Percentiles rank a stretch among this genome's conserved stretches.
phyloP scores from a whole-genome alignment of 2,888 invertebrate genomes.

The Cinara cedri region DNA sequence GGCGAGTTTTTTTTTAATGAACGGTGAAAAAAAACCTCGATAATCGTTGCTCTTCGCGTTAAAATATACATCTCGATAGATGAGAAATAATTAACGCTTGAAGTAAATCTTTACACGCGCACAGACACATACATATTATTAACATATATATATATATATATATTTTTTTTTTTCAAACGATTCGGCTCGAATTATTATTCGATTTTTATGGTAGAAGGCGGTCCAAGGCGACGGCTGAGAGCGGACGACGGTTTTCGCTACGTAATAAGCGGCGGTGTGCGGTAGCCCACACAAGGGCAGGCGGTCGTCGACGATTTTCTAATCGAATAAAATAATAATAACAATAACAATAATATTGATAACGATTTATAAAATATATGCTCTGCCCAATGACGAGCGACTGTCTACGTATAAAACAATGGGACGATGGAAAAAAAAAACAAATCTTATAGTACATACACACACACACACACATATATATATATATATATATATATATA shows the following conservation, averaged over 20 bases:
- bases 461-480: too few relatives aligned
- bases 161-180: background rate
- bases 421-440: background rate
- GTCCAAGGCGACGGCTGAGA: conserved; percentile 30
- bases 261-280: background rate
- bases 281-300: background rate
- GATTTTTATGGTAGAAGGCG: background rate
- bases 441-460: background rate
- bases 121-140: too few relatives aligned
- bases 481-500: background rate
- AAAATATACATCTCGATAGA: background rate
- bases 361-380: too few relatives aligned
- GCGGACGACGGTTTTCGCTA: conserved; percentile 26
- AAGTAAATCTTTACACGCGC: background rate
- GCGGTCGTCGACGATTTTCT: conserved; percentile 5
- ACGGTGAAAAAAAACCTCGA: background rate
- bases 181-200: background rate
- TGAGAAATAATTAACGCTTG: conserved; percentile 21
- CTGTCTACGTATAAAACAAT: conserved; percentile 17
- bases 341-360: too few relatives aligned
- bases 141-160: too few relatives aligned
- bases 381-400: background rate
- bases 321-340: conserved; percentile 16
- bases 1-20: background rate
- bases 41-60: background rate